Evolutionary conservation across 1,140 invertebrate species (phyloP).

Genomic region (Drosophila sp.): DNA sequence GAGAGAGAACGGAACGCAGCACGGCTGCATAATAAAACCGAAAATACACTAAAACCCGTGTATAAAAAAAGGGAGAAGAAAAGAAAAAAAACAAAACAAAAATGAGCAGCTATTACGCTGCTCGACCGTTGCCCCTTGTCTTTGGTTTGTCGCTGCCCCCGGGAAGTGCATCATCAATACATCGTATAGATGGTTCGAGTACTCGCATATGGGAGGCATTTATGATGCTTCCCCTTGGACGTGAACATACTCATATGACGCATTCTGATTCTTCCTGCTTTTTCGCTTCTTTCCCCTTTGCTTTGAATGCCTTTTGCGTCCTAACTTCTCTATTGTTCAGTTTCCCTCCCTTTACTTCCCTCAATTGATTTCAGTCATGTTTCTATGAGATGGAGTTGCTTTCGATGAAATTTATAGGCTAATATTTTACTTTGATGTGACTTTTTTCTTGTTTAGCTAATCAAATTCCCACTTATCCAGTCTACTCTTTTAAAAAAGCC

Average conservation of each 20-base stretch:
- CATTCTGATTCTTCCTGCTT: conserved; percentile 23
- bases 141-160: conserved; percentile 19
- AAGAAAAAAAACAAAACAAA: conserved; percentile 28
- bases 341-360: neutral
- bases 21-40: conserved; percentile 65
- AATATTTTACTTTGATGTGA: conserved; percentile 25
- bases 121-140: conserved; percentile 18
- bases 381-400: conserved; percentile 35
- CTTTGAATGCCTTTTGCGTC: conserved; percentile 55
- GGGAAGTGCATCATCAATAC: conserved; percentile 79
- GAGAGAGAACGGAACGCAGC: conserved; percentile 5
- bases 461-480: neutral
- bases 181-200: neutral
- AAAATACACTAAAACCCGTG: conserved; percentile 71
- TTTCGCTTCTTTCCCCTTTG: conserved; percentile 26
- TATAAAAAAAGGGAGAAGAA: conserved; percentile 6
- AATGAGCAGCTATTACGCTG: conserved; percentile 50
- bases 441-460: neutral
- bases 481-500: too few species aligned
- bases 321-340: conserved; percentile 23
- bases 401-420: conserved; percentile 33
- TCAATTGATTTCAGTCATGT: conserved; percentile 50
- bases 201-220: conserved; percentile 5
- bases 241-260: conserved; percentile 38
- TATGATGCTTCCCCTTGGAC: conserved; percentile 5